Evolutionary conservation across 2,797 vertebrate species (phyloP).

Genomic region (Meda fulgida): DNA sequence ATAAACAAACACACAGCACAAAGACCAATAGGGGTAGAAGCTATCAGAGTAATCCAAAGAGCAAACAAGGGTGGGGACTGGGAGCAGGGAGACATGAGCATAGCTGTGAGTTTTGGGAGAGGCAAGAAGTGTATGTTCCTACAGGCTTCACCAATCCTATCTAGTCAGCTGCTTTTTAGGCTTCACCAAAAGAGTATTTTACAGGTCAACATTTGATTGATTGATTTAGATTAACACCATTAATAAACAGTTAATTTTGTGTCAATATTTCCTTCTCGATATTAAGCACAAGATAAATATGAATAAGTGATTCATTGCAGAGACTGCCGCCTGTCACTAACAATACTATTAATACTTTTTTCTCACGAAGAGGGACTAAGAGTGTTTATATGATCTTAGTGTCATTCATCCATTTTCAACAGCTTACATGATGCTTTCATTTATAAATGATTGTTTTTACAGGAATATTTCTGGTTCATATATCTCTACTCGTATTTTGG

Average conservation of each 20-base stretch:
- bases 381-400: neutral
- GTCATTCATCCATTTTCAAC: slow-evolving; percentile 22
- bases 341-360: slow-evolving; percentile 29
- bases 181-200: slow-evolving; percentile 1
- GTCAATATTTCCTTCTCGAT: slow-evolving; percentile 21
- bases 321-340: slow-evolving; percentile 2
- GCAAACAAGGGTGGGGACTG: slow-evolving; percentile 79
- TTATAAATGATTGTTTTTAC: slow-evolving; percentile 20
- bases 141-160: slow-evolving; percentile 17
- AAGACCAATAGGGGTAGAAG: slow-evolving; percentile 63
- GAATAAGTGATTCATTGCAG: slow-evolving; percentile 4
- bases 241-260: slow-evolving; percentile 28
- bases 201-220: slow-evolving; percentile 4
- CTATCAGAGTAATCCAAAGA: slow-evolving; percentile 68
- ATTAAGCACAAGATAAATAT: slow-evolving; percentile 32
- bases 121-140: slow-evolving; percentile 24
- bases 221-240: slow-evolving; percentile 36
- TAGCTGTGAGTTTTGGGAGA: slow-evolving; percentile 49
- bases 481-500: neutral
- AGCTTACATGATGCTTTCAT: neutral
- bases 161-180: neutral
- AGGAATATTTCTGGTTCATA: neutral
- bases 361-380: slow-evolving; percentile 18
- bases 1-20: slow-evolving; percentile 59
- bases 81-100: slow-evolving; percentile 58